These are phyloP conservation scores for Fregetta grallaria DNA, from an alignment of 2,113 vertebrate genomes.

Conservation along the genomic window DNA sequence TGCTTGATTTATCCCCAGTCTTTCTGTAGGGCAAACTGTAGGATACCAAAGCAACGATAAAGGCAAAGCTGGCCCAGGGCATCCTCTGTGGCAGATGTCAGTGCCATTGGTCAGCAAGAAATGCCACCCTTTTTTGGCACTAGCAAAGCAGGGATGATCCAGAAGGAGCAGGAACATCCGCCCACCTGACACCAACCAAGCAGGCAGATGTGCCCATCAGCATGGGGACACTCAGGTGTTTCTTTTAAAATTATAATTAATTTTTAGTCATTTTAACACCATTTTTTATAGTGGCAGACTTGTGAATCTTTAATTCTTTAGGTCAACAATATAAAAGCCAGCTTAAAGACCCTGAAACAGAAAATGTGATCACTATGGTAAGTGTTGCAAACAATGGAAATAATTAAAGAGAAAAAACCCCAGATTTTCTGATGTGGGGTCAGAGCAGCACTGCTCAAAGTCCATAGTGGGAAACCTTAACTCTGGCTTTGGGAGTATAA, in stretches of 20 bases:
- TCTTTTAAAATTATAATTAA: background rate
- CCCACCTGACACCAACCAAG: background rate
- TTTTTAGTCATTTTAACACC: background rate
- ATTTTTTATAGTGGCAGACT: background rate
- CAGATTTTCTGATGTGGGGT: background rate
- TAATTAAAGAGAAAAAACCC: background rate
- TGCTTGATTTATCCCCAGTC: background rate
- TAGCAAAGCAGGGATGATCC: background rate
- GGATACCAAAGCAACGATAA: background rate
- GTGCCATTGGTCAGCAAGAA: background rate
- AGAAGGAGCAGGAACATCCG: background rate
- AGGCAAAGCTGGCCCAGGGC: background rate
- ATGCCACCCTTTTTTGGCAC: background rate
- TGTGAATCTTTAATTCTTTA: background rate
- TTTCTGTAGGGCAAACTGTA: background rate
- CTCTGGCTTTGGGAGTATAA: too few species aligned
- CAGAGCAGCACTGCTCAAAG: background rate
- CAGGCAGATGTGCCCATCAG: background rate
- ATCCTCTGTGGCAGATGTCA: background rate
- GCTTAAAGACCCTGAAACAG: background rate
- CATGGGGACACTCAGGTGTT: background rate
- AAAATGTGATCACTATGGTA: background rate
- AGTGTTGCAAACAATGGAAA: background rate
- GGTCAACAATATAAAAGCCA: background rate
- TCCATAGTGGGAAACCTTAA: background rate